Conservation (phyloP, 1,140 invertebrate species). For the Choristoneura fumiferana region DNA sequence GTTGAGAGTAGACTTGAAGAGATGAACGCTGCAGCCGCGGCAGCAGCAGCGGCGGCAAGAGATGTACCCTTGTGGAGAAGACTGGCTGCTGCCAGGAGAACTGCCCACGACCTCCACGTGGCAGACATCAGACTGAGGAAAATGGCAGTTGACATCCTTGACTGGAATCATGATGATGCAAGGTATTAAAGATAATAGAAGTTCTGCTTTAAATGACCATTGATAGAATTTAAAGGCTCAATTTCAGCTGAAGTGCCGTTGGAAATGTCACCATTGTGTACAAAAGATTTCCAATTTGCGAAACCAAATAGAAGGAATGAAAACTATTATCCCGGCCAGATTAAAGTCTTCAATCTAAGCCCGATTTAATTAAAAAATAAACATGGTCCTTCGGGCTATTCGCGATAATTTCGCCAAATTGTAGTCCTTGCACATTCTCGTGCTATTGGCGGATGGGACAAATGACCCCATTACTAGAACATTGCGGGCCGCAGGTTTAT, state of each 20-base stretch:
- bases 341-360: conserved; percentile 23
- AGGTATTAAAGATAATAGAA: conserved; percentile 70
- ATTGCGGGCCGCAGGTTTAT: conserved; percentile 39
- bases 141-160: conserved; percentile 94
- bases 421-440: conserved; percentile 33
- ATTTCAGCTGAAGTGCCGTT: background rate
- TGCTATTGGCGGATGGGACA: conserved; percentile 45
- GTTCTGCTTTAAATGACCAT: too few relatives aligned
- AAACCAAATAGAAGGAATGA: conserved; percentile 12
- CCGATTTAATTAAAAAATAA: conserved; percentile 24
- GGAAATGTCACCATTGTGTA: conserved; percentile 1
- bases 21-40: conserved; percentile 96
- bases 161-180: conserved; percentile 95
- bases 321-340: conserved; percentile 19
- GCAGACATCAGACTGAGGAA: conserved; percentile 93
- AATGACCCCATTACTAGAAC: conserved; percentile 51
- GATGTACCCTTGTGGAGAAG: conserved; percentile 93
- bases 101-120: conserved; percentile 89
- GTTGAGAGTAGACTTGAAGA: conserved; percentile 96
- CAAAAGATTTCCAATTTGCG: conserved; percentile 17
- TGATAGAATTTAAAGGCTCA: background rate
- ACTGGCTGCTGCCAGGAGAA: conserved; percentile 88
- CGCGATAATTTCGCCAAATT: conserved; percentile 41
- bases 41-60: conserved; percentile 87
- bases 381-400: conserved; percentile 26